Evolutionary conservation across 35 echinoderm and acorn worm species (phyloP), one percentile per base, ranked within the genome.

Genomic region (Diadema setosum): DNA sequence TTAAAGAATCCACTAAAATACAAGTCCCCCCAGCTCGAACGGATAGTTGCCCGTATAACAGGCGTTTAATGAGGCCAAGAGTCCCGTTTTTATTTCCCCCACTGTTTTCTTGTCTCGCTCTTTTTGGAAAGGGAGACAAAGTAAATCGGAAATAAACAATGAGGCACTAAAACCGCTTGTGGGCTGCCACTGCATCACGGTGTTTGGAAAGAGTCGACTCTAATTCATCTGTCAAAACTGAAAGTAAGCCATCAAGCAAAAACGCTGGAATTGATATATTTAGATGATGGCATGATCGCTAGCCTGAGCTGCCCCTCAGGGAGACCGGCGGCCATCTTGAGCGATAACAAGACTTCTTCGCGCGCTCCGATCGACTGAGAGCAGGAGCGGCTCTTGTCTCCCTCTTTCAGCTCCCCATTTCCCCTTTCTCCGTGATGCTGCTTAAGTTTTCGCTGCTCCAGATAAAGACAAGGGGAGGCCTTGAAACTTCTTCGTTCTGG

Each of bases 181-280:
- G 73, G 73, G 34, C 40, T 78, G 40, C 16, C 44, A 41, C 48
- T 11, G 9, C 9, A 24, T 32, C 40, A 31, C 37, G 63, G 30
- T 67, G 63, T 67, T 78, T 78, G n/a, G n/a, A n/a, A n/a, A n/a
- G n/a, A 44, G 73, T 78, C 73, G 73, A 42, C 25, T 43, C 24
- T 21, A 78, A 42, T 35, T 36, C 73, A 78, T 26, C 67, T 35
- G 73, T 15, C 73, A 41, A 78, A 35, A 78, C n/a, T 20, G 29
- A 78, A 35, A 36, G 44, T 21, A 42, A 36, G 40, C 35, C 73
- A 78, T 44, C 37, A 41, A 78, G 37, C 44, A 44, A 78, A 78
- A 78, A 78, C 20, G 40, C 25, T 44, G 73, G 73, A 78, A 78
- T 78, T 78, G 73, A 78, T 78, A 78, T 78, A 78, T 78, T 78